These are phyloP conservation scores for Cyrtonyx montezumae DNA, from an alignment of 2,113 vertebrate genomes.

Conservation along the genomic window DNA sequence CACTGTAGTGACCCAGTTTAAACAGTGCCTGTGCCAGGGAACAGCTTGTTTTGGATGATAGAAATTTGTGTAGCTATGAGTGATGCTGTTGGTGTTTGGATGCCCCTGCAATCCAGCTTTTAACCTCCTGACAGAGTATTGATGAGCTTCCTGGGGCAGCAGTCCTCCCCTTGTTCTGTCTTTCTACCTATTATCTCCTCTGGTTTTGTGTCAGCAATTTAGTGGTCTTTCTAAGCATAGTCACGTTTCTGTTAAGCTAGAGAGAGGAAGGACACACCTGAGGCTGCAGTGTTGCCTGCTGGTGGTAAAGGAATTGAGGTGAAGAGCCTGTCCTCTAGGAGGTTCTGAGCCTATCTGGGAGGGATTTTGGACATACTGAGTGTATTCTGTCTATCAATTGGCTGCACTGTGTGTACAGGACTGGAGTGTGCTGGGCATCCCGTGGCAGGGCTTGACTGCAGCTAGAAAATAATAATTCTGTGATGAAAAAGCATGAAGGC, in stretches of 20 bases:
- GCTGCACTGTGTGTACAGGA: not conserved
- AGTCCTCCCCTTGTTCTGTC: not conserved
- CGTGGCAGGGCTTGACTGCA: fast-evolving
- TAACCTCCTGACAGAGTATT: not conserved
- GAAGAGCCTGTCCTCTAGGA: not conserved
- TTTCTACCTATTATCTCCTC: not conserved
- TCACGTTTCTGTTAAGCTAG: not conserved
- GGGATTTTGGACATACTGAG: not conserved
- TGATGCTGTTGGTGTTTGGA: conserved; percentile 1
- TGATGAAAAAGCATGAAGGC: not conserved
- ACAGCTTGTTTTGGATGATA: conserved; percentile 15
- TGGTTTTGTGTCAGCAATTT: not conserved
- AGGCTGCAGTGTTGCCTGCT: not conserved
- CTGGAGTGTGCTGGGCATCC: not conserved
- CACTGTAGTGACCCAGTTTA: conserved; percentile 37
- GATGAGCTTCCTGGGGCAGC: not conserved
- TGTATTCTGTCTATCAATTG: not conserved
- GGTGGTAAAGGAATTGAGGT: not conserved
- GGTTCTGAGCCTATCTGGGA: not conserved
- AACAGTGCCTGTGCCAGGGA: conserved; percentile 5
- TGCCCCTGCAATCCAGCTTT: not conserved
- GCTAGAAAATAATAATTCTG: not conserved
- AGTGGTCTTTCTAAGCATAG: not conserved
- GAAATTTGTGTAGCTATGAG: conserved; percentile 1
- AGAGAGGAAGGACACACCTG: not conserved